Evolutionary conservation across 30 jellyfish, hydroid and myxozoan species (phyloP).

Genomic region (Hydractinia echinata): DNA sequence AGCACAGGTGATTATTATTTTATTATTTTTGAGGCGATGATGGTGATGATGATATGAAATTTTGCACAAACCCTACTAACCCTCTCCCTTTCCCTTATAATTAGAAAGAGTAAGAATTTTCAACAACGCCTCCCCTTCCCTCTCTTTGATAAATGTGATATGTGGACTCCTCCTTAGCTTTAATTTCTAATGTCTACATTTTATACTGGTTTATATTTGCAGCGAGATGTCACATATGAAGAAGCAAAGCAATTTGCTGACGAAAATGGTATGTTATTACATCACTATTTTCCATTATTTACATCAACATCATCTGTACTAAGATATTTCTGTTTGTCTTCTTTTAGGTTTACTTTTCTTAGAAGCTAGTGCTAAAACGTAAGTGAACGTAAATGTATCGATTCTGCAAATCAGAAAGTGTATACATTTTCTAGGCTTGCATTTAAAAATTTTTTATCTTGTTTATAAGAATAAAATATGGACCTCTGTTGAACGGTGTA

Average conservation of each 20-base stretch:
- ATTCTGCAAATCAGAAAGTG: background rate
- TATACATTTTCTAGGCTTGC: background rate
- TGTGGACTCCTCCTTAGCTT: too few species aligned
- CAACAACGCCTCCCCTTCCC: too few species aligned
- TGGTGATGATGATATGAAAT: too few species aligned
- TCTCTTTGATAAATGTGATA: too few species aligned
- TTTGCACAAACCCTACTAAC: too few species aligned
- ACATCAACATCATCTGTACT: background rate
- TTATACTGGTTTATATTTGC: background rate
- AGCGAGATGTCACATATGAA: constrained; percentile 99
- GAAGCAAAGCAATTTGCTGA: constrained; percentile 99
- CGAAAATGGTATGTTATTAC: constrained; percentile 72
- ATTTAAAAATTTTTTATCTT: too few species aligned
- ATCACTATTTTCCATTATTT: background rate
- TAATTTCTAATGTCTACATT: background rate
- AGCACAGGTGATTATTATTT: constrained; percentile 69
- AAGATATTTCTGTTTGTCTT: background rate
- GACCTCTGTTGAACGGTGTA: too few species aligned
- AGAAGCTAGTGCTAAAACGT: constrained; percentile 99
- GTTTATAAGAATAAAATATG: too few species aligned
- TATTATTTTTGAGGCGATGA: background rate
- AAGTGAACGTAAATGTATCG: constrained; percentile 15
- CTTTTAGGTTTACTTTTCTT: constrained; percentile 82
- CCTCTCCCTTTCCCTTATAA: too few species aligned
- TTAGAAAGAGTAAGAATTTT: too few species aligned